Evolutionary conservation across 2,113 vertebrate species (phyloP), one percentile per base, ranked within the genome.

Genomic region (Hippocampus abdominalis): DNA sequence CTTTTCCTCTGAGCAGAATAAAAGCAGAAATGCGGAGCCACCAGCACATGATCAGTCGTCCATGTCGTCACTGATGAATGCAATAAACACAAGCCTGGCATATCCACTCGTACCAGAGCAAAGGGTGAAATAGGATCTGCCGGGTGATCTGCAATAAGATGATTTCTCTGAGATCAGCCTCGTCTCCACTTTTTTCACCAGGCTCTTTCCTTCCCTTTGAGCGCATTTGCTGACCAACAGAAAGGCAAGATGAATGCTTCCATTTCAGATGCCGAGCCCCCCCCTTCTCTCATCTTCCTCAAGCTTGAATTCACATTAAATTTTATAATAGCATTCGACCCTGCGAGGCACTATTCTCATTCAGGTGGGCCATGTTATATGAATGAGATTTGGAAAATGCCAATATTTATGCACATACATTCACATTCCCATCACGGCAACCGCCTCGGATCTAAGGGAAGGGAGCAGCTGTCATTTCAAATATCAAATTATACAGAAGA

Each of bases 321-420:
- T 76, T 86, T 29, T 90, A 88, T 89, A 92, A 92, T 91, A 89
- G 91, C 87, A 89, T 91, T 80, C 83, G 75, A 81, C 84, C 87
- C 88, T 89, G 85, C 81, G 64, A 90, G 88, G 89, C 89, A 89
- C 73, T 48, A 84, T 86, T 91, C 77, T 86, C 83, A 91, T 91
- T 89, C 89, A 89, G 84, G 79, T 67, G 51, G 73, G 81, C 82
- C 87, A 90, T 91, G 87, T 91, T 91, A 90, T 91, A 90, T 92
- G 91, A 92, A 92, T 92, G 91, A 92, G 90, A 88, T 87, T 81
- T 86, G 77, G 84, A 81, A 92, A 91, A 92, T 89, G 85, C 79
- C 90, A 89, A 92, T 92, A 91, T 92, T 92, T 93, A 92, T 92
- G 91, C 90, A 92, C 90, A 92, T 91, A 92, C 80, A 92, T 91